Base-by-base conservation (phyloP, 2,797 vertebrate genomes). In the Anguilla obscura region DNA sequence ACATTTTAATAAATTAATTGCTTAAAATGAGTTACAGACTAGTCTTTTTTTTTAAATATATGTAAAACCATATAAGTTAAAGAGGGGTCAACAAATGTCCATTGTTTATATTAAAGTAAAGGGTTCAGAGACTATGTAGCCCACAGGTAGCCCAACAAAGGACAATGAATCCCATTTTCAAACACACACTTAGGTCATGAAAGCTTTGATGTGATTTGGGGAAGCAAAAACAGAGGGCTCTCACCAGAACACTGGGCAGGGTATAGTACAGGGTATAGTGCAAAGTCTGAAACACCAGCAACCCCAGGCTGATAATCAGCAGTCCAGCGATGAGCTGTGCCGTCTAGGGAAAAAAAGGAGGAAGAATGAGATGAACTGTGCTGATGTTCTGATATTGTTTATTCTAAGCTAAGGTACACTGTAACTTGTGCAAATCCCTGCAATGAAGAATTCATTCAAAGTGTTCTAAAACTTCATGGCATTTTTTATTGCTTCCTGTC, bases 321-420 rank as follows among this genome's bases (percentile, higher is more conserved):
- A 95, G 76, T n/a, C 95, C 95, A 74, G 88, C 48, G 1, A 92
- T 87, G 56, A 91, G 88, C 89, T 97, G 96, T n/a, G 92, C 94
- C 14, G 91, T 94, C 96, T 96, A 36, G 30, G 8, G 85, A 48
- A 86, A 86, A 60, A 88, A 8, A 71, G 90, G 21, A 66, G 1
- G 40, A 30, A 16, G 52, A 63, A 86, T 24, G 2, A 7, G 33
- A 21, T 85, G 18, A 27, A 52, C 79, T 82, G 0, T 50, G 45
- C 9, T 24, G 21, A 79, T 18, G 14, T 79, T 6, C 3, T 45
- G 36, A 45, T 40, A 45, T 79, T 40, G 8, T 79, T 79, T 79
- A 18, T 5, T 3, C 36, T 79, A 21, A 8, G 12, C 16, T 79
- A 40, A 7, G 36, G 10, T 58, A 4, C 16, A 16, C 14, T 58